These are phyloP conservation scores for Hypena proboscidalis DNA, from an alignment of 2,888 invertebrate genomes.

Conservation along the genomic window DNA sequence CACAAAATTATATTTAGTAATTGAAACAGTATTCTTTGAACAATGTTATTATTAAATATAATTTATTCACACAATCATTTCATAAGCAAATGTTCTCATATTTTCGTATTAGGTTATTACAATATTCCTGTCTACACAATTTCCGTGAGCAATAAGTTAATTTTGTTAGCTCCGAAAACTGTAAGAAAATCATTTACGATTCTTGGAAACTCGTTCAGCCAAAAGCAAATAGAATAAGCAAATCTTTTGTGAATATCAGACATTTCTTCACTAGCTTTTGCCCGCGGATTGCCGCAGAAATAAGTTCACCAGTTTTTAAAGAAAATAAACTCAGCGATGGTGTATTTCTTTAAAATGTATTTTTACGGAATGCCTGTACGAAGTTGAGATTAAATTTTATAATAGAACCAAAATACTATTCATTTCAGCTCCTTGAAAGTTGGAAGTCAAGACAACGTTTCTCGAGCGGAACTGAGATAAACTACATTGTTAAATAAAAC, in stretches of 20 bases:
- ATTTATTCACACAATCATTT: too few species aligned
- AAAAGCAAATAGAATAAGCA: constrained; percentile 13
- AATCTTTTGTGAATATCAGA: constrained; percentile 4
- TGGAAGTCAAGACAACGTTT: not conserved
- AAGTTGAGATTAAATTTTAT: not conserved
- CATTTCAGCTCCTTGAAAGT: not conserved
- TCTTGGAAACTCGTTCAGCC: not conserved
- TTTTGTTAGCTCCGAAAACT: too few species aligned
- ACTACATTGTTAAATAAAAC: too few species aligned
- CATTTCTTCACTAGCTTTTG: not conserved
- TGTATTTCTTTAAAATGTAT: constrained; percentile 1
- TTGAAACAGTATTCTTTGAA: too few species aligned
- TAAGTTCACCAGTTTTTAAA: not conserved
- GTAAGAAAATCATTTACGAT: constrained; percentile 12
- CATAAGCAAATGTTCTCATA: too few species aligned
- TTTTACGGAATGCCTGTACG: not conserved
- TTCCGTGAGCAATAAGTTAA: too few species aligned
- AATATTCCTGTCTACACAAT: too few species aligned
- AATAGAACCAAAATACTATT: not conserved
- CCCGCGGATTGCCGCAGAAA: not conserved
- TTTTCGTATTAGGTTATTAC: too few species aligned
- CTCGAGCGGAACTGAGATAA: too few species aligned
- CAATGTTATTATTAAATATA: too few species aligned
- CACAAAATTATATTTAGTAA: too few species aligned
- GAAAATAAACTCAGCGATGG: not conserved